Percentiles rank a stretch among this genome's conserved stretches.
These are phyloP conservation scores for Hartigia nigra DNA, from an alignment of 2,888 invertebrate genomes.

Conservation along the genomic window DNA sequence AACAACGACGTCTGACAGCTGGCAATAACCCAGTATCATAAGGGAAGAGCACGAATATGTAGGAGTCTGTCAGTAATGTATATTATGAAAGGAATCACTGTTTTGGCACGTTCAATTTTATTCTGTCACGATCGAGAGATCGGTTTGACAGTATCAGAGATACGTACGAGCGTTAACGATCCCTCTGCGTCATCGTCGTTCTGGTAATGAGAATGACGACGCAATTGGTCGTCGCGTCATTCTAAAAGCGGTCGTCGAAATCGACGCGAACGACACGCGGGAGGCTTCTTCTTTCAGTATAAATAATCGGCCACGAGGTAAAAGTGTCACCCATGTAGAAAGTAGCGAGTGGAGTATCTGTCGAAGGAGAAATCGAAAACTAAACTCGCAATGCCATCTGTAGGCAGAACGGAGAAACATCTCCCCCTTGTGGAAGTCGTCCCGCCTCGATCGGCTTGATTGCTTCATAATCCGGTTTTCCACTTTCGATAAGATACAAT, in stretches of 20 bases:
- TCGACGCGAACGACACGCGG: neutral
- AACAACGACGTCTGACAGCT: neutral
- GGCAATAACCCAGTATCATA: neutral
- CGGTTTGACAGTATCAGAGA: neutral
- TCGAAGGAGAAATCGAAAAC: constrained; percentile 4
- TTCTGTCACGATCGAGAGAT: neutral
- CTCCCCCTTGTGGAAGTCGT: neutral
- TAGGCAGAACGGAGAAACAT: neutral
- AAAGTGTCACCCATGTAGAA: constrained; percentile 1
- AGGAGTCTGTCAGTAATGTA: neutral
- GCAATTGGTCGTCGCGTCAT: too few species aligned
- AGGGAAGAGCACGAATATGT: neutral
- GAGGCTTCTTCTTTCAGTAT: neutral
- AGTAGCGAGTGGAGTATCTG: constrained; percentile 8
- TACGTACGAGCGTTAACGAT: neutral
- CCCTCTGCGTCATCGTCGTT: neutral
- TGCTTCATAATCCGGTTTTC: neutral
- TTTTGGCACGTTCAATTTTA: neutral
- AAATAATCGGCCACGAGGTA: neutral
- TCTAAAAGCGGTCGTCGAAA: too few species aligned
- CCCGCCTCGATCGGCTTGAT: neutral
- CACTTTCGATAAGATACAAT: neutral
- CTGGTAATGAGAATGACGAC: neutral
- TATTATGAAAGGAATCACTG: neutral
- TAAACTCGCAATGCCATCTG: neutral